Evolutionary conservation across 1,140 invertebrate genomes (phyloP), one percentile per base, ranked within the genome.

Genomic region (Eriosoma lanigerum): DNA sequence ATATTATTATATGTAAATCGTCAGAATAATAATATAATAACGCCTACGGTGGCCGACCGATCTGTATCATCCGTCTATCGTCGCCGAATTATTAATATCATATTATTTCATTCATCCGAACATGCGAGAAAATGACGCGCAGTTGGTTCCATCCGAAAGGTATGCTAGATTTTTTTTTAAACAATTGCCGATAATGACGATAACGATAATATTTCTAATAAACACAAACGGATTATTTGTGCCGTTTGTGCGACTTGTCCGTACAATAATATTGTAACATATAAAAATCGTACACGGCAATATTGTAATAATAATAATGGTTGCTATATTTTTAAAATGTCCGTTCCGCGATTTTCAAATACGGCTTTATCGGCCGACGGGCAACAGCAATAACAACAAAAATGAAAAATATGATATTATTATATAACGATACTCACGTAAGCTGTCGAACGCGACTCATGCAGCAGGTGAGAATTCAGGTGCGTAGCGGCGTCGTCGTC

Each of bases 371-470:
- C n/a, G n/a, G n/a, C n/a, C n/a, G n/a, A n/a, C n/a, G n/a, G n/a
- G n/a, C n/a, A n/a, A n/a, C n/a, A n/a, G n/a, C n/a, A n/a, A n/a
- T n/a, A n/a, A n/a, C n/a, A n/a, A n/a, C n/a, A n/a, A n/a, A n/a
- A n/a, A n/a, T n/a, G n/a, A n/a, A n/a, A n/a, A n/a, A n/a, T n/a
- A n/a, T n/a, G n/a, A n/a, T n/a, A n/a, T n/a, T n/a, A n/a, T n/a
- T n/a, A n/a, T n/a, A n/a, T n/a, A n/a, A n/a, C n/a, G n/a, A 78
- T 78, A 78, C 75, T 78, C 75, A 78, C 75, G 75, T 78, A 58
- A 78, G 54, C 44, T 56, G 75, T 78, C 24, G 75, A 48, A 78
- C 75, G 75, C 75, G 75, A 78, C 75, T 78, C 75, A 78, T 78
- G 75, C 75, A 78, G 75, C 56, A 58, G 75, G 75, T 78, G 75